Evolutionary conservation across 2,888 invertebrate species (phyloP), one percentile per base, ranked within the genome.

Genomic region (Macrophya alboannulata): DNA sequence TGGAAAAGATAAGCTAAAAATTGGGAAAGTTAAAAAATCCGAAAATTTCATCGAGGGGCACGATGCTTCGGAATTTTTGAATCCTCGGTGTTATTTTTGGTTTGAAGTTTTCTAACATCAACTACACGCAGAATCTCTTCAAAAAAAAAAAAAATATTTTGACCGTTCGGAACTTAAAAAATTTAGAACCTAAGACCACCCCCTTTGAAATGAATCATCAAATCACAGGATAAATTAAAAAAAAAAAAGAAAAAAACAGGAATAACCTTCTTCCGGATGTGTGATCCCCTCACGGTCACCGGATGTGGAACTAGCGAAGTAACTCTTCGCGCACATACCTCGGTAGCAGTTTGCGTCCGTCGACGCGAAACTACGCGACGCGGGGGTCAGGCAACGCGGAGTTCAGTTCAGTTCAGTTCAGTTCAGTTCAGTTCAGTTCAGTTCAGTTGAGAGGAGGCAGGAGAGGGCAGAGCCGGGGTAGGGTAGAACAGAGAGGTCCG

Each of bases 401-500:
- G 62, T 62, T 62, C 62, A 31, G 62, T 25, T 55, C 62, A 31
- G 62, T 25, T 55, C 55, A 48, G 48, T 48, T 62, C 21, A 62
- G 62, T 25, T 31, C 62, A 62, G 62, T 62, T 31, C 21, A 21
- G 55, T n/a, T 8, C 21, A 62, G 62, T 25, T 31, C 62, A 62
- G 62, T 62, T 31, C 21, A 21, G 55, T n/a, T 8, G 25, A 31
- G 62, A 21, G 62, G 12, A 25, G 62, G 10, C 10, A 62, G 55
- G 55, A n/a, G 17, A 62, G 25, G 12, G 62, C 21, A 62, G 25
- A 9, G 62, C 17, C 9, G 21, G n/a, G 71, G 51, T 17, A 48
- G 62, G 68, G 51, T 15, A 71, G 76, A 79, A 74, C 71, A 81
- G 40, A 45, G 55, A 74, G 31, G 25, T 17, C 25, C 17, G 37